Percentiles rank a stretch among this genome's conserved stretches.
phyloP scores from a whole-genome alignment of 2,888 invertebrate genomes.

The Lordiphosa fenestrarum region DNA sequence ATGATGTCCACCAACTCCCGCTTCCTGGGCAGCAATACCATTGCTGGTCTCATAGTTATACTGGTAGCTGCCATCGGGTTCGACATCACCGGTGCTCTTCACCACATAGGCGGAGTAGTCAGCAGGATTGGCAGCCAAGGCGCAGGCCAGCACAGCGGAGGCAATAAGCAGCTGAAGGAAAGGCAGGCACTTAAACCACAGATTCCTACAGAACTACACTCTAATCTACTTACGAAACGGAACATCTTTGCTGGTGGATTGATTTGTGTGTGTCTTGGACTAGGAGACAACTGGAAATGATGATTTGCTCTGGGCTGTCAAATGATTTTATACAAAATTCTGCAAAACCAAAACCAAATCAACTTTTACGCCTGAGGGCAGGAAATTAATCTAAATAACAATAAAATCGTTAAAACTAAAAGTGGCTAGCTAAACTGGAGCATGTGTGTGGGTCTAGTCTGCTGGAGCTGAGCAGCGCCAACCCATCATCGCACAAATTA shows the following conservation, averaged over 20 bases:
- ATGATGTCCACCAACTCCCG: conserved; percentile 81
- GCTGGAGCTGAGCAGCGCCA: conserved; percentile 14
- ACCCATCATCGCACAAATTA: conserved; percentile 25
- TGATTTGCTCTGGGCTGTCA: conserved; percentile 35
- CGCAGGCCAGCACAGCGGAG: conserved; percentile 52
- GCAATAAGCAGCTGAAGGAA: conserved; percentile 49
- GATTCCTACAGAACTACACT: background rate
- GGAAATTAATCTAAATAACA: conserved; percentile 70
- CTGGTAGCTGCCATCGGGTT: conserved; percentile 79
- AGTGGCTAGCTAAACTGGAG: conserved; percentile 46
- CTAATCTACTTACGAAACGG: conserved; percentile 60
- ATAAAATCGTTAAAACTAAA: conserved; percentile 46
- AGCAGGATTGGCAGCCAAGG: conserved; percentile 30
- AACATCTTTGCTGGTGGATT: conserved; percentile 47
- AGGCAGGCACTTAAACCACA: background rate
- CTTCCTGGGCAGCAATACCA: conserved; percentile 83
- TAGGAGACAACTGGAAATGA: conserved; percentile 46
- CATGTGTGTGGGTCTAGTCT: conserved; percentile 14
- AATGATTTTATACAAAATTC: conserved; percentile 54
- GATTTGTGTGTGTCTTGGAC: conserved; percentile 32
- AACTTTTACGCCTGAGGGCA: conserved; percentile 46
- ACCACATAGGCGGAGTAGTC: conserved; percentile 47
- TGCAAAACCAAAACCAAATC: conserved; percentile 37
- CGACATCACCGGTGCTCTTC: conserved; percentile 39
- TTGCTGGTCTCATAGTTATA: conserved; percentile 82